Evolutionary conservation across 2,113 vertebrate genomes (phyloP), one percentile per base, ranked within the genome.

Genomic region (Petroica traversi): DNA sequence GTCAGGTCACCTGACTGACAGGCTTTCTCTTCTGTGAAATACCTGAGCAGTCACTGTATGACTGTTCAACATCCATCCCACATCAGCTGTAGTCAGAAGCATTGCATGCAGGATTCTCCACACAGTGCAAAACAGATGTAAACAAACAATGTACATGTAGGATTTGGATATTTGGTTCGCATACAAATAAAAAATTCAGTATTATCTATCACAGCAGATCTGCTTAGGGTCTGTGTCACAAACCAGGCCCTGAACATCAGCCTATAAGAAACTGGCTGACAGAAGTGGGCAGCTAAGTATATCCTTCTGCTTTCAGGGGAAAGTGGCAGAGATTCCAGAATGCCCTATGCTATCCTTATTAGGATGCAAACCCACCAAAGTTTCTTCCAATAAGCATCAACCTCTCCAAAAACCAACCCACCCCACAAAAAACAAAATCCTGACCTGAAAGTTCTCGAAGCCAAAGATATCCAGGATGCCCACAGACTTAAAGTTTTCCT

Each of bases 391-490:
- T 41, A 52, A 12, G 26, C 31, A 68, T 29, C 26, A 58, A 67
- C 18, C 74, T 62, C 75, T 89, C 62, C 58, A 52, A 87, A 91
- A 72, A 68, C 6, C 40, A 92, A 64, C 43, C 36, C 63, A 64
- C 12, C 19, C 34, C 41, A 40, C 28, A 79, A 68, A 90, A 92
- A 48, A 14, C 28, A 77, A 90, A 96, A 74, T 88, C 67, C 97
- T 97, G 67, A 99, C 99, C 98, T 99, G 98, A 96, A 99, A 99
- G 96, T 99, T 99, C 95, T 99, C 99, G 36, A 99, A 99, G 88
- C 99, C 99, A 41, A 99, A 99, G 92, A 99, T 99, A 97, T 99
- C 99, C 36, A 99, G 98, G 97, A 99, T 99, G 77, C 99, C 99
- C n/a, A 99, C 99, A 90, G 99, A 99, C 92, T 99, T 99, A 75